Percentiles rank a stretch among this genome's conserved stretches.
phyloP scores from a whole-genome alignment of 1,140 invertebrate species.

The Drosophila carrolli region DNA sequence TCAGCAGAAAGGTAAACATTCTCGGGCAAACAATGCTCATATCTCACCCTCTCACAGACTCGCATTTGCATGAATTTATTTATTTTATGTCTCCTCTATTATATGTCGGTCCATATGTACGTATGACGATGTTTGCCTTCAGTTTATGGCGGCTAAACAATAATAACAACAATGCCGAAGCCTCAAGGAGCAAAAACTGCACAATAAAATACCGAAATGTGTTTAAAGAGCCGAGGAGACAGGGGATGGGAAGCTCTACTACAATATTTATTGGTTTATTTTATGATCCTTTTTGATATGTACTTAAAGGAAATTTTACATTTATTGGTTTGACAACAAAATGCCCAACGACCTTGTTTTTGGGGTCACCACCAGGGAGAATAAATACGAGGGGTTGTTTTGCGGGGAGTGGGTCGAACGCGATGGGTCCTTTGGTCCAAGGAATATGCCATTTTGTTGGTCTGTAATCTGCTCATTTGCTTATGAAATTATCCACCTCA shows the following conservation, averaged over 20 bases:
- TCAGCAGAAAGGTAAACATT: constrained; percentile 66
- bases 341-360: constrained; percentile 53
- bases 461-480: constrained; percentile 81
- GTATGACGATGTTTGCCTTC: constrained; percentile 35
- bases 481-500: constrained; percentile 82
- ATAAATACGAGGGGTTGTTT: constrained; percentile 19
- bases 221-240: not conserved
- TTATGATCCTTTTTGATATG: constrained; percentile 80
- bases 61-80: constrained; percentile 78
- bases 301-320: constrained; percentile 81
- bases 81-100: constrained; percentile 74
- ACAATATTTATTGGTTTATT: constrained; percentile 80
- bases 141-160: constrained; percentile 53
- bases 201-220: constrained; percentile 70
- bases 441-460: constrained; percentile 72
- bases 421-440: constrained; percentile 62
- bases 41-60: constrained; percentile 31
- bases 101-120: constrained; percentile 14
- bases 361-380: constrained; percentile 35
- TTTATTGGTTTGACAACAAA: constrained; percentile 81
- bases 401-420: constrained; percentile 22
- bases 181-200: constrained; percentile 65
- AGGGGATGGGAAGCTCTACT: constrained; percentile 15
- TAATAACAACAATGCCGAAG: constrained; percentile 48
- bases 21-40: constrained; percentile 57